A percentile compares a stretch with the other conserved stretches of the same genome.
Conservation (phyloP, 2,797 vertebrate genomes). For the Sebastes trivittatus region DNA sequence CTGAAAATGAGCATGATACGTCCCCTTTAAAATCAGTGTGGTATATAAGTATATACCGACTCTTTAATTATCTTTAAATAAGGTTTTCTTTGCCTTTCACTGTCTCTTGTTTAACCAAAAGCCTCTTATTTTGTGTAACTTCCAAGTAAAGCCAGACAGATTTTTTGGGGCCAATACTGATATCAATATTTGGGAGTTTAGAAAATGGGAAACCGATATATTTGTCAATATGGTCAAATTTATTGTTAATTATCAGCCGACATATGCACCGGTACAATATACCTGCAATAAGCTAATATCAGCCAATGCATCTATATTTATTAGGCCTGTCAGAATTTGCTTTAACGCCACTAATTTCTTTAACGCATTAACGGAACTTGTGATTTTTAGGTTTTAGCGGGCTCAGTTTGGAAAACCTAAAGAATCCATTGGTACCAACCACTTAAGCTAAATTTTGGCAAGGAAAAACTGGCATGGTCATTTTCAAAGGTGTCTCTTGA, state of each 20-base stretch:
- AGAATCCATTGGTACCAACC: no score
- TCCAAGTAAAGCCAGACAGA: background rate
- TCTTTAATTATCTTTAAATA: background rate
- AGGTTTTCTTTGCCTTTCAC: background rate
- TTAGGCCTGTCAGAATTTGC: no score
- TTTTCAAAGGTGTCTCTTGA: no score
- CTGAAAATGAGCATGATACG: background rate
- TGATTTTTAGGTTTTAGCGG: no score
- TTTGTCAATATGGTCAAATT: background rate
- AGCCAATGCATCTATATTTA: background rate
- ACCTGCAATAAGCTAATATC: background rate
- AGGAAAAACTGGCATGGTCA: no score
- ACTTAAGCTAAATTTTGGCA: no score
- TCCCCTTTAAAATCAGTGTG: background rate
- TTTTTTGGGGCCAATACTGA: background rate
- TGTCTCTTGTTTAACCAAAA: background rate
- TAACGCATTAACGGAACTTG: no score
- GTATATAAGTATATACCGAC: background rate
- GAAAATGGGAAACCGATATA: background rate
- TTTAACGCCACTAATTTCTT: no score
- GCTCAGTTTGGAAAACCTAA: no score
- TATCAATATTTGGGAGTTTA: background rate
- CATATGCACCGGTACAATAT: background rate
- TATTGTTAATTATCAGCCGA: background rate
- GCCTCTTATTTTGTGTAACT: background rate